Conservation (phyloP, 2,113 vertebrate species). For the Ceratotherium simum region DNA sequence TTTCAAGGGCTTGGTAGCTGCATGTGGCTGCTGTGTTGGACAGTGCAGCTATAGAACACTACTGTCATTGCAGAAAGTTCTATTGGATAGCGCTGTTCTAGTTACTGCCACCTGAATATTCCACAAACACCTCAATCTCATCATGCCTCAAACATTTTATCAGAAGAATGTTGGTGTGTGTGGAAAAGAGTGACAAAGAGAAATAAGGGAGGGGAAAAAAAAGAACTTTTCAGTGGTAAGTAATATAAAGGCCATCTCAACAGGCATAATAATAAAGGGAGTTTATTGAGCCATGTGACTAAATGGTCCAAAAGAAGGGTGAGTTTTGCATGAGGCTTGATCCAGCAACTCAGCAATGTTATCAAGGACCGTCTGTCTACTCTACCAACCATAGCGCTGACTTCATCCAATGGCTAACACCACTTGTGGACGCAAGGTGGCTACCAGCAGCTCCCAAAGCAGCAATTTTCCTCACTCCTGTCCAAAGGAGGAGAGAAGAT, state of each 20-base stretch:
- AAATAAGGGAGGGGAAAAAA: not conserved
- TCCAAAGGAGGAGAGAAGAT: not conserved
- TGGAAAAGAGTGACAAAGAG: not conserved
- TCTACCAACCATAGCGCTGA: rapidly evolving
- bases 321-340: not conserved
- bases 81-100: not conserved
- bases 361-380: not conserved
- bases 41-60: not conserved
- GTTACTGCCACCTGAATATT: not conserved
- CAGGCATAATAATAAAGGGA: not conserved
- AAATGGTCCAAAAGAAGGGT: not conserved
- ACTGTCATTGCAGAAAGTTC: not conserved
- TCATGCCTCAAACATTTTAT: not conserved
- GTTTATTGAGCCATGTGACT: not conserved
- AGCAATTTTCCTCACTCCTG: not conserved
- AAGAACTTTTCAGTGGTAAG: not conserved
- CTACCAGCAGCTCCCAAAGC: not conserved
- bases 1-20: not conserved
- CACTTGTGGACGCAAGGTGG: not conserved
- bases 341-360: not conserved
- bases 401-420: not conserved
- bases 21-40: not conserved
- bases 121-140: not conserved
- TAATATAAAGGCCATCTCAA: not conserved
- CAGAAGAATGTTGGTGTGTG: not conserved